Conservation (phyloP, 2,797 vertebrate species). For the Muscicapa comitata region DNA sequence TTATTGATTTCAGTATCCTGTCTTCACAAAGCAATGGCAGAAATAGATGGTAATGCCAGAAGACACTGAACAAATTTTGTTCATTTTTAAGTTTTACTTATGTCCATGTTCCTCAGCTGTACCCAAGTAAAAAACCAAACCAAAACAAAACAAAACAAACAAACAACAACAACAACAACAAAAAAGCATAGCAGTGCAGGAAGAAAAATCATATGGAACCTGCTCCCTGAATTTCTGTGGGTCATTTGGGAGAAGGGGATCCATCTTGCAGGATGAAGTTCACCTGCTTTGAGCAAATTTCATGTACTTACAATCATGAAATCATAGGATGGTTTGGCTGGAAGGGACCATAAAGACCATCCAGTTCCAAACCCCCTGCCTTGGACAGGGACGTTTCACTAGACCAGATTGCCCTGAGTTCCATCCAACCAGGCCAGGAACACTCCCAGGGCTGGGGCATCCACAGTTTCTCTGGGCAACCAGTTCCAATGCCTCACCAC, state of each 20-base stretch:
- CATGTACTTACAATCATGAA: background rate
- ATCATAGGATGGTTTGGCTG: background rate
- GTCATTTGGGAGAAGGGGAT: background rate
- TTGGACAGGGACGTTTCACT: background rate
- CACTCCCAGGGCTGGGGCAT: background rate
- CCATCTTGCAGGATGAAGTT: background rate
- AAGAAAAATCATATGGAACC: background rate
- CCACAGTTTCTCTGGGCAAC: background rate
- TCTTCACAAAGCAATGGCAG: background rate
- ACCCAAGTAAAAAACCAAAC: background rate
- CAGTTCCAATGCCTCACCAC: background rate
- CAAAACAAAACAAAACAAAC: background rate
- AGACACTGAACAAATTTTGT: background rate
- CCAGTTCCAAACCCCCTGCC: background rate
- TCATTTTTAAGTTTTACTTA: background rate
- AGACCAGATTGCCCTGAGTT: background rate
- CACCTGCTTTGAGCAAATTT: background rate
- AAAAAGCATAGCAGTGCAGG: background rate
- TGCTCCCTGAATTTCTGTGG: background rate
- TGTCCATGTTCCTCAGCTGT: background rate
- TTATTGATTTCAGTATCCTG: background rate
- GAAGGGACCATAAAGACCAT: background rate
- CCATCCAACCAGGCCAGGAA: background rate
- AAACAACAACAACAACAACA: no score
- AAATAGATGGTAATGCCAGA: background rate